Percentiles rank a stretch among this genome's conserved stretches.
Conservation (phyloP, 1,140 invertebrate genomes). For the Agrypnia vestita region DNA sequence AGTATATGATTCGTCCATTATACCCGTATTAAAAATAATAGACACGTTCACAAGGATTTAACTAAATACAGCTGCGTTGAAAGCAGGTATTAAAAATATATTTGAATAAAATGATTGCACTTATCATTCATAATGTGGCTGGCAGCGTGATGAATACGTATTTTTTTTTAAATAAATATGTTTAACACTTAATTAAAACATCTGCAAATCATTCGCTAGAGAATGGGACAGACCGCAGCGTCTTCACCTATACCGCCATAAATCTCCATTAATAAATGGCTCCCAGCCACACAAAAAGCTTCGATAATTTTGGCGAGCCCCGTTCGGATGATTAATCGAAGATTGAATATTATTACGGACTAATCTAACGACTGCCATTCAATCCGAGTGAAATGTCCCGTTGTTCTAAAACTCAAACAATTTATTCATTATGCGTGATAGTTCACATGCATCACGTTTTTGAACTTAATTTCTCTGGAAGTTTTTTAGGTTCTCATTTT, state of each 20-base stretch:
- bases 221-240: slow-evolving; percentile 8
- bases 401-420: slow-evolving; percentile 26
- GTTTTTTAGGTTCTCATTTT: slow-evolving; percentile 5
- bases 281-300: slow-evolving; percentile 19
- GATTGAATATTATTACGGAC: slow-evolving; percentile 27
- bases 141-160: no score
- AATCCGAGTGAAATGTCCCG: slow-evolving; percentile 29
- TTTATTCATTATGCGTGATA: slow-evolving; percentile 6
- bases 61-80: background rate
- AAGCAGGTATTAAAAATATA: background rate
- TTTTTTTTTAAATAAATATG: slow-evolving; percentile 1
- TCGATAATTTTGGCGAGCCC: slow-evolving; percentile 19
- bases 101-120: no score
- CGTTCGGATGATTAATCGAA: slow-evolving; percentile 3
- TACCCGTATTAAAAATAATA: background rate
- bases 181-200: slow-evolving; percentile 38
- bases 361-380: slow-evolving; percentile 39
- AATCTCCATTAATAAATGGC: slow-evolving; percentile 29
- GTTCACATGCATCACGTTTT: slow-evolving; percentile 29
- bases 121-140: no score
- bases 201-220: slow-evolving; percentile 31
- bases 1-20: background rate
- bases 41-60: background rate
- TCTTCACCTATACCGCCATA: slow-evolving; percentile 7
- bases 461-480: slow-evolving; percentile 15